phyloP scores from a whole-genome alignment of 2,888 invertebrate species.

The Diploptera punctata region DNA sequence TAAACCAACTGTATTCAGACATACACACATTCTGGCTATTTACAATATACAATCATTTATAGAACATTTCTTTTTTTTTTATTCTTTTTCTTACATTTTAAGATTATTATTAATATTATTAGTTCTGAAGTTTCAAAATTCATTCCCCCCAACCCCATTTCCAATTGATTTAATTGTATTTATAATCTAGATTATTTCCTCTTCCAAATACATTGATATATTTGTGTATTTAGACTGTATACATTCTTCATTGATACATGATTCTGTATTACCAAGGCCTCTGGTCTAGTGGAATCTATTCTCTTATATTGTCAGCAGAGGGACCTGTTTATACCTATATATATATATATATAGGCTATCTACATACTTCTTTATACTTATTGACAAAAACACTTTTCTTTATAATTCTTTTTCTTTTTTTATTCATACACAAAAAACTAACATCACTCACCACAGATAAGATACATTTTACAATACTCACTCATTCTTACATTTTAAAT shows the following conservation, averaged over 20 bases:
- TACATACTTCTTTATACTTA: constrained; percentile 6
- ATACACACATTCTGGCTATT: constrained; percentile 33
- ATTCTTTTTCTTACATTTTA: too few relatives aligned
- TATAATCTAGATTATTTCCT: background rate
- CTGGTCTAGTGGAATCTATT: constrained; percentile 8
- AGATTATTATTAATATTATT: background rate
- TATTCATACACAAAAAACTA: constrained; percentile 26
- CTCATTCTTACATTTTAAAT: background rate
- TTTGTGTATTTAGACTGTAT: background rate
- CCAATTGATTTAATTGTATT: background rate
- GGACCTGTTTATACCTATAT: constrained; percentile 8
- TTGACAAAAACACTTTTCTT: constrained; percentile 20
- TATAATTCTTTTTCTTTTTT: background rate
- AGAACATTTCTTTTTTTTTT: constrained; percentile 8
- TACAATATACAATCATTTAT: constrained; percentile 32
- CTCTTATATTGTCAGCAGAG: constrained; percentile 25
- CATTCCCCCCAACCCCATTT: background rate
- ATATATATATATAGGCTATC: background rate
- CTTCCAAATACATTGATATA: constrained; percentile 24
- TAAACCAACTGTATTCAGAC: constrained; percentile 9
- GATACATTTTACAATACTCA: background rate
- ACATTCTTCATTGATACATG: background rate
- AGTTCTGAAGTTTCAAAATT: background rate
- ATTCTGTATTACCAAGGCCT: constrained; percentile 14
- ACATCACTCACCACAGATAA: constrained; percentile 22